Conservation (phyloP, 1,140 invertebrate genomes). For the Rhizoglyphus robini region DNA sequence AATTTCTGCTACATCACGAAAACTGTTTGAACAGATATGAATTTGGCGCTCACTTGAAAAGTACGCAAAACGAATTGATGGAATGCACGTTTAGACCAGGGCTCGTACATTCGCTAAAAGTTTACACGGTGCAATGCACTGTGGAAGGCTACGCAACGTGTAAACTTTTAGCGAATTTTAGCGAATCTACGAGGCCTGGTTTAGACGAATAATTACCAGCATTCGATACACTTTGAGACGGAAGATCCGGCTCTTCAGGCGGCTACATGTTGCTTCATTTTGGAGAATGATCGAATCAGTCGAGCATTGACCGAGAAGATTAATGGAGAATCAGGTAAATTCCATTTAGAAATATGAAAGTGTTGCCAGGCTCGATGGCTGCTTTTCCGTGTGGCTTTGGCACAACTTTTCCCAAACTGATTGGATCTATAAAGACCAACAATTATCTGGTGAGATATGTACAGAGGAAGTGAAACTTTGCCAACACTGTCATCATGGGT, state of each 20-base stretch:
- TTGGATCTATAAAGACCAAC: constrained; percentile 1
- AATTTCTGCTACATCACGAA: constrained; percentile 21
- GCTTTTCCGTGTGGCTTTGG: constrained; percentile 82
- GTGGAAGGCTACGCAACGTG: too few species aligned
- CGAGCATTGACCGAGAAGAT: constrained; percentile 1
- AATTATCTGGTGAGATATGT: not conserved
- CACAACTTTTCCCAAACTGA: constrained; percentile 21
- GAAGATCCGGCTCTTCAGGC: not conserved
- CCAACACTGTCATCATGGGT: constrained; percentile 26
- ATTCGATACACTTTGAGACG: constrained; percentile 18
- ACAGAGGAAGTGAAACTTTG: constrained; percentile 17
- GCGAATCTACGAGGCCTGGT: too few species aligned
- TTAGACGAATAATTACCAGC: constrained; percentile 10
- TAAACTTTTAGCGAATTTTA: too few species aligned
- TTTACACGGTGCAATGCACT: too few species aligned
- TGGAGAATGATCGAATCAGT: constrained; percentile 21
- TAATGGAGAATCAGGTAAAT: too few species aligned
- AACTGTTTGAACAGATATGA: constrained; percentile 17
- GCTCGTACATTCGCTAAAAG: too few species aligned
- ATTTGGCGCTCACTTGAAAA: constrained; percentile 16
- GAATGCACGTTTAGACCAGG: constrained; percentile 22
- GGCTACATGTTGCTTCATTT: constrained; percentile 18
- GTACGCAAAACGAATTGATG: constrained; percentile 16
- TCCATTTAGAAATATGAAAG: too few species aligned
- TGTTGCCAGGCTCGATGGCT: constrained; percentile 51